These are phyloP conservation scores for Rhopilema esculentum DNA, from an alignment of 30 jellyfish, hydroid and myxozoan species.

Conservation along the genomic window DNA sequence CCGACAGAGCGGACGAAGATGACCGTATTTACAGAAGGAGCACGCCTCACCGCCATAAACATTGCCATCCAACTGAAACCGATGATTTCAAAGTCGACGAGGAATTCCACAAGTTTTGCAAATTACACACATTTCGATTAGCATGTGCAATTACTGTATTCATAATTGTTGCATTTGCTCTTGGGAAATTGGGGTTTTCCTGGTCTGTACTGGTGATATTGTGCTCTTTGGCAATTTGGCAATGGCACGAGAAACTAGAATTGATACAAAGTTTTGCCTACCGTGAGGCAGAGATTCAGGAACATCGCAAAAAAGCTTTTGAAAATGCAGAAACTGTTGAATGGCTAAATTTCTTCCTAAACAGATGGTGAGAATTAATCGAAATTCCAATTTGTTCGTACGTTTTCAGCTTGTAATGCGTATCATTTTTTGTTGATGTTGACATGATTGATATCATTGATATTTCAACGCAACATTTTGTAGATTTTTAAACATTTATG, in stretches of 20 bases:
- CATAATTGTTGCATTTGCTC: constrained; percentile 65
- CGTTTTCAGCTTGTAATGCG: background rate
- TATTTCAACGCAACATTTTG: background rate
- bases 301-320: constrained; percentile 91
- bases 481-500: no score
- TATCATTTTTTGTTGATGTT: background rate
- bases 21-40: background rate
- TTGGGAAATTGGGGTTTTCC: constrained; percentile 83
- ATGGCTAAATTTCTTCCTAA: constrained; percentile 90
- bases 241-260: constrained; percentile 81
- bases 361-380: constrained; percentile 91
- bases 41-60: background rate
- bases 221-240: constrained; percentile 81
- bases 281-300: constrained; percentile 88
- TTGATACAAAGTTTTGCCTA: constrained; percentile 80
- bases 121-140: constrained; percentile 68
- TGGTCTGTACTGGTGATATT: constrained; percentile 75
- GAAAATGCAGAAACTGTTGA: constrained; percentile 96
- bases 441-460: background rate
- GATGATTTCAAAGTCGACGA: constrained; percentile 28
- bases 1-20: background rate
- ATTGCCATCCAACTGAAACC: constrained; percentile 3
- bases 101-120: constrained; percentile 60
- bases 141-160: constrained; percentile 81
- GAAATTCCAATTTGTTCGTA: no score